phyloP scores from a whole-genome alignment of 1,140 invertebrate species.

The Temnothorax curvispinosus region DNA sequence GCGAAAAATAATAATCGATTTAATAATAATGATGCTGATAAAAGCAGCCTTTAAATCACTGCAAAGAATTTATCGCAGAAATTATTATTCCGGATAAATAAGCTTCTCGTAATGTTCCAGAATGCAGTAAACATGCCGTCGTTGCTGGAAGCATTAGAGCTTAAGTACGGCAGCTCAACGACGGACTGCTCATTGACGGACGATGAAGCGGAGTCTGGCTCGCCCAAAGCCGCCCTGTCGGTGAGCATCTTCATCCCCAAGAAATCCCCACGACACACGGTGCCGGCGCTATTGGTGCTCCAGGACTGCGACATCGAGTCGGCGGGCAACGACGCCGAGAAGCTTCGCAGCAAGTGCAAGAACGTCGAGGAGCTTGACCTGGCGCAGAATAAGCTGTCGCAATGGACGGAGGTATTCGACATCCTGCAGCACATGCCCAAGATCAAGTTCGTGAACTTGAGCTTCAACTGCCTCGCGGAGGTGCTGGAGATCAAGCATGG shows the following conservation, averaged over 20 bases:
- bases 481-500: conserved; percentile 86
- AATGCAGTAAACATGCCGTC: conserved; percentile 90
- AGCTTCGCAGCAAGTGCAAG: conserved; percentile 92
- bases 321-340: conserved; percentile 92
- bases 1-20: no score
- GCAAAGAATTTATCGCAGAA: no score
- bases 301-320: conserved; percentile 95
- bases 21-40: no score
- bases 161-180: conserved; percentile 90
- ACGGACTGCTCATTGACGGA: conserved; percentile 86
- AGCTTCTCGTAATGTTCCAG: conserved; percentile 67
- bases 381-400: conserved; percentile 94
- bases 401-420: conserved; percentile 95
- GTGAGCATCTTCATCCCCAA: conserved; percentile 94
- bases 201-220: conserved; percentile 84
- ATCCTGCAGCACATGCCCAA: conserved; percentile 94
- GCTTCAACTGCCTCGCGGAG: conserved; percentile 93
- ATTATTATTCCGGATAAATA: not conserved
- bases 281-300: conserved; percentile 94
- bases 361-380: conserved; percentile 95
- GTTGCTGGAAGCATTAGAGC: conserved; percentile 93
- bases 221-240: conserved; percentile 87
- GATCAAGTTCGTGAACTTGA: conserved; percentile 95
- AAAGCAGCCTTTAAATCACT: no score
- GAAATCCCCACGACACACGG: conserved; percentile 90